Base-by-base conservation (phyloP, 64 coral and sea anemone genomes). In the Acropora yongei region DNA sequence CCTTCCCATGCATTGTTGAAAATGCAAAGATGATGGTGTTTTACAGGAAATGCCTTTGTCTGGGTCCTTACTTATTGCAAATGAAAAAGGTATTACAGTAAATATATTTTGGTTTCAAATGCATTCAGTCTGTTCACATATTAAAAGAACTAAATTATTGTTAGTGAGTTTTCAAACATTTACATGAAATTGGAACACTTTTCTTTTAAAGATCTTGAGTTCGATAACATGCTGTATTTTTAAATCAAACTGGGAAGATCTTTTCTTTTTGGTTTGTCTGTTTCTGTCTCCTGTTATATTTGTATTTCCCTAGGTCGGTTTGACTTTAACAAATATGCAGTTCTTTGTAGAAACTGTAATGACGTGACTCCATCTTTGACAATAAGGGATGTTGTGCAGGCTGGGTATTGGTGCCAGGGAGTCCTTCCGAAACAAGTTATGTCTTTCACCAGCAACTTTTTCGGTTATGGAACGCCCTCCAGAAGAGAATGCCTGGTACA, bases 321-420 rank as follows among this genome's bases (percentile, higher is more conserved):
- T 91, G 89, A 88, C 45, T 87, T 91, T 49, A 95, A 77, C 83
- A 93, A 74, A 12, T 80, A 63, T 80, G 53, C 74, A n/a, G 39
- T 77, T 39, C 41, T 74, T 40, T 91, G 94, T 88, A 67, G 41
- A 40, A 72, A 68, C 40, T 88, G 94, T 51, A 9, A 9, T 6
- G 5, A 53, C 9, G 9, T 6, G 73, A 39, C 68, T 60, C 20
- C 39, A 19, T 74, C 73, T n/a, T 68, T 44, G 6, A 76, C 89
- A 18, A 5, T 88, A 49, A 8, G 49, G 53, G 57, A 67, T 65
- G 57, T 95, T 47, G 44, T 95, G 47, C 76, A 76, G 30, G 72
- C 74, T 75, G 94, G 94, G 10, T 95, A 91, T 91, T 95, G 93
- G 30, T 0, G 93, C 93, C 82, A 83, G 93, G 93, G 63, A 95